These are phyloP conservation scores for Hafferia zeledoni DNA, from an alignment of 2,797 vertebrate species.

Conservation along the genomic window DNA sequence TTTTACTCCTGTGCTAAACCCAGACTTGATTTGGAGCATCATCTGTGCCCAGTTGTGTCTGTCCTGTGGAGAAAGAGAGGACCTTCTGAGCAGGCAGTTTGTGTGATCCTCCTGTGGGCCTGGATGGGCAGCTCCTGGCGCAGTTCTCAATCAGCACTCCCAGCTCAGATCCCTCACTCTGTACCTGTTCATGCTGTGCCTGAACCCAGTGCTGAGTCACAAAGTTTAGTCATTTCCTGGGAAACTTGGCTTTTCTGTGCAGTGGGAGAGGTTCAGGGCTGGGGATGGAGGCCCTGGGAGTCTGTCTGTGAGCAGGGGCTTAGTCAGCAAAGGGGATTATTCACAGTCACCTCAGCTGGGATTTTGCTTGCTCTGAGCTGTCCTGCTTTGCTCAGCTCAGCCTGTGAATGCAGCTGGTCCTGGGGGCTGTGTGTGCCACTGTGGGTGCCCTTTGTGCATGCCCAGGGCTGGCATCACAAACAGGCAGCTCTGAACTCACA, in stretches of 20 bases:
- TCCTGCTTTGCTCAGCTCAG: neutral
- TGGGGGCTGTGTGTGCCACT: rapidly evolving
- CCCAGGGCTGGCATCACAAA: neutral
- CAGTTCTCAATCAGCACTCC: neutral
- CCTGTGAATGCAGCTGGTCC: neutral
- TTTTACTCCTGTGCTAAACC: neutral
- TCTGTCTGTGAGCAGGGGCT: neutral
- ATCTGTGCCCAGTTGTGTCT: neutral
- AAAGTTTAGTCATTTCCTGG: conserved; percentile 13
- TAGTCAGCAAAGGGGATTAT: neutral
- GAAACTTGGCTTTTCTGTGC: neutral
- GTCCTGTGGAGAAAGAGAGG: neutral
- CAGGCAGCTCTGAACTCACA: neutral
- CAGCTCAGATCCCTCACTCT: rapidly evolving
- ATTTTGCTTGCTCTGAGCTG: rapidly evolving
- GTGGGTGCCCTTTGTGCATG: neutral
- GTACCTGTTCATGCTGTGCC: neutral
- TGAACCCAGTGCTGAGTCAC: conserved; percentile 8
- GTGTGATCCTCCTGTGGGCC: neutral
- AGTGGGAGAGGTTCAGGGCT: neutral
- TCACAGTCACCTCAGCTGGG: neutral
- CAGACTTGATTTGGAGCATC: neutral
- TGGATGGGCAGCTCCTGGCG: neutral
- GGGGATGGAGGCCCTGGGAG: neutral
- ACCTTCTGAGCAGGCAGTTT: neutral